These are phyloP conservation scores for Liolophura sinensis DNA, from an alignment of 1,140 invertebrate species.

Conservation along the genomic window DNA sequence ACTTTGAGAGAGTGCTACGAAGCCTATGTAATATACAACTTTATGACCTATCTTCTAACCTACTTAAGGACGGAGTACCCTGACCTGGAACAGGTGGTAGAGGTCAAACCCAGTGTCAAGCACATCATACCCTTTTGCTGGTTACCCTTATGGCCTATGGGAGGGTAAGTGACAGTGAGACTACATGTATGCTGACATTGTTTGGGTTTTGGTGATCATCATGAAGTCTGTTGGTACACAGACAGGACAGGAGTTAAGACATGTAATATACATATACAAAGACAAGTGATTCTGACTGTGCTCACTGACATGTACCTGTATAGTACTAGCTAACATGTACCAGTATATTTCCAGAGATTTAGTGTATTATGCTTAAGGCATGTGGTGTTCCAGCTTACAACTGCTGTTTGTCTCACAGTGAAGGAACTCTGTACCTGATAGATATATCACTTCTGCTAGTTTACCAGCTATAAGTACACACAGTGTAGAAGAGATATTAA, in stretches of 20 bases:
- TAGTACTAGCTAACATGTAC: no score
- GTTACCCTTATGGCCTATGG: conserved; percentile 86
- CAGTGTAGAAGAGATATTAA: not conserved
- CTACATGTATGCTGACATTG: not conserved
- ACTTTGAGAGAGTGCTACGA: conserved; percentile 94
- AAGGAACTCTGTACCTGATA: no score
- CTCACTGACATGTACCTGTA: no score
- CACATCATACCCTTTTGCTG: conserved; percentile 55
- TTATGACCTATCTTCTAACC: conserved; percentile 92
- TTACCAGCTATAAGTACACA: no score
- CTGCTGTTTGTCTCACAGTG: no score
- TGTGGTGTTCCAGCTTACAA: no score
- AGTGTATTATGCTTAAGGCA: no score
- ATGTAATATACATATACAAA: no score
- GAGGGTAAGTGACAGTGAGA: conserved; percentile 65
- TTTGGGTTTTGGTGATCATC: not conserved
- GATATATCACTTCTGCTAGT: not conserved
- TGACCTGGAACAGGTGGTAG: conserved; percentile 78
- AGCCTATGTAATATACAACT: conserved; percentile 95
- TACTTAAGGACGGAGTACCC: conserved; percentile 74
- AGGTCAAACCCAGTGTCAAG: conserved; percentile 74
- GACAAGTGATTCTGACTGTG: no score
- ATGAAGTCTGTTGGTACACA: no score
- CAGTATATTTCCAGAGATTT: no score
- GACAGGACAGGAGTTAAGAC: no score